Percentiles rank a stretch among this genome's conserved stretches.
Conservation (phyloP, 2,113 vertebrate species). For the Ctenodactylus gundi region DNA sequence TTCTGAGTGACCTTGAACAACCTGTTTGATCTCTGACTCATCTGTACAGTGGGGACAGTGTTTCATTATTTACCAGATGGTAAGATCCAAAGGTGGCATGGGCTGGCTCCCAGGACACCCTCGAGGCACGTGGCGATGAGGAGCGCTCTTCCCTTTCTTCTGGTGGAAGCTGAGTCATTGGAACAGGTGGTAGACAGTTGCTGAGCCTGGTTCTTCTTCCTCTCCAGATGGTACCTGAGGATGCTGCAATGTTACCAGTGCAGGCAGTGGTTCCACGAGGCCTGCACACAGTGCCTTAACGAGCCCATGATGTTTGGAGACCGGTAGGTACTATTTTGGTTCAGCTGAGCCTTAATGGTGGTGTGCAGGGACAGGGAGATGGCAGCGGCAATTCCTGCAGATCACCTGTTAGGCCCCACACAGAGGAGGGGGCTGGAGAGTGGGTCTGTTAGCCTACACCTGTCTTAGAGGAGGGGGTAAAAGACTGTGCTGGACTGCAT, state of each 20-base stretch:
- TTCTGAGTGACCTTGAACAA: not conserved
- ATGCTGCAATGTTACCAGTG: conserved; percentile 97
- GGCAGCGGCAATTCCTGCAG: not conserved
- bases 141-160: not conserved
- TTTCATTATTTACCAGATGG: not conserved
- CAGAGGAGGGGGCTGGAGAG: no score
- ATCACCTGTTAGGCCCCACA: not conserved
- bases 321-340: conserved; percentile 82
- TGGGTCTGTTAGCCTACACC: not conserved
- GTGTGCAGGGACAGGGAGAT: not conserved
- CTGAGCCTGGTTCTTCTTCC: conserved; percentile 7
- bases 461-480: not conserved
- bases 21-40: not conserved
- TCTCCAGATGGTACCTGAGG: conserved; percentile 95
- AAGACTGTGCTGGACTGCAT: not conserved
- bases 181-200: not conserved
- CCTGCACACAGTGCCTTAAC: conserved; percentile 96
- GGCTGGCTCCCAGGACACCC: not conserved
- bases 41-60: not conserved
- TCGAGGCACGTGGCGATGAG: not conserved
- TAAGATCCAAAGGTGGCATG: not conserved
- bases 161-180: not conserved
- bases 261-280: conserved; percentile 98
- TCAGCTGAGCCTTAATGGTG: not conserved
- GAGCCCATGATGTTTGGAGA: conserved; percentile 97